Evolutionary conservation across 1,140 invertebrate genomes (phyloP), one percentile per base, ranked within the genome.

Genomic region (Limonius californicus): DNA sequence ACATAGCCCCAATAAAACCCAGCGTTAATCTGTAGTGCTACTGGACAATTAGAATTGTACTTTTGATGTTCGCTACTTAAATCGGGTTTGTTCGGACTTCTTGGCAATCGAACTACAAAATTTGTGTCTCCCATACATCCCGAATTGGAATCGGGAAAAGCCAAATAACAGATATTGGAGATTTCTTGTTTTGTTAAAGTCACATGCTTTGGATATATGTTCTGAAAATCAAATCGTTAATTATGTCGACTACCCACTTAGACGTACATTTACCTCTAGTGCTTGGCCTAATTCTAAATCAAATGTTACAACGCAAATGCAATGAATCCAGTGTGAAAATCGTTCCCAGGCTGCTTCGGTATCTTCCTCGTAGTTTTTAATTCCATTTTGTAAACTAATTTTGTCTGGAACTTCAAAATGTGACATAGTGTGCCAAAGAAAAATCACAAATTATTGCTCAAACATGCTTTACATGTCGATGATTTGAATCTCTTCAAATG

Each of bases 141-240:
- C 47, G 95, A 97, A 79, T 99, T 99, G 0, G 96, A 99, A 78
- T 99, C 97, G 8, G 97, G 97, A 80, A 99, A 99, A 9, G 96
- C 95, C 72, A 99, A 84, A 78, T 99, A 99, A 80, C 95, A 98
- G 64, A 99, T 92, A 81, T 97, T 99, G 63, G 90, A 92, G 77
- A 94, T 94, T 81, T 98, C 96, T 81, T 93, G 89, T 77, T 98
- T 95, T 9, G 87, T 88, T 57, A 98, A 77, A 68, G 87, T 86
- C 14, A 92, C 83, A 76, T 90, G 85, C 66, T 83, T 80, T 4
- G 96, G 96, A 81, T 92, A 97, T 18, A 97, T 87, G 66, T 88
- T 85, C 87, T 94, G 78, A 61, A 84, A 80, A 21, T 67, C 61
- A 12, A 12, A 39, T 39, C n/a, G n/a, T 70, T 70, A 63, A 73